Percentiles rank a stretch among this genome's conserved stretches.
phyloP scores from a whole-genome alignment of 2,797 vertebrate genomes.

The Chaetophractus vellerosus region DNA sequence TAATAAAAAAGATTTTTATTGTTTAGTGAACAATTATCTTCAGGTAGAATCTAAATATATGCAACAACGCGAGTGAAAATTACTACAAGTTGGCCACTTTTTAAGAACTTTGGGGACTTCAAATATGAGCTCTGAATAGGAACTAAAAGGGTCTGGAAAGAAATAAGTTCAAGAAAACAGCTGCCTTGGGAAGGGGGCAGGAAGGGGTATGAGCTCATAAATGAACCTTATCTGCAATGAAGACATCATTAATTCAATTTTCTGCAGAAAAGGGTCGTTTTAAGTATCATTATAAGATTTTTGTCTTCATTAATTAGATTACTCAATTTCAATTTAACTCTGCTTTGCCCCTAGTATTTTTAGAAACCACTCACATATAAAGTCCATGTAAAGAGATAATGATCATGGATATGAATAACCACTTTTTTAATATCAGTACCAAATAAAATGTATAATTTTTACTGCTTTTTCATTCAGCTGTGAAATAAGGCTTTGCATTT shows the following conservation, averaged over 20 bases:
- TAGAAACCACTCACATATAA: slow-evolving; percentile 31
- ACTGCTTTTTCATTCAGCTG: background rate
- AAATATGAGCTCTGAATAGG: slow-evolving; percentile 6
- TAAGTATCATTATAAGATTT: background rate
- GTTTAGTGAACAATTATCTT: slow-evolving; percentile 52
- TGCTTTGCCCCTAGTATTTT: slow-evolving; percentile 16
- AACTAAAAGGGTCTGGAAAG: background rate
- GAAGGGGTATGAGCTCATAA: background rate
- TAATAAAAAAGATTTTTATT: slow-evolving; percentile 3
- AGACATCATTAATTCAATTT: slow-evolving; percentile 3
- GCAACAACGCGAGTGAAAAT: slow-evolving; percentile 30
- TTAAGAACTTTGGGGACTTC: background rate
- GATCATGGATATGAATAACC: slow-evolving; percentile 23
- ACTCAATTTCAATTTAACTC: slow-evolving; percentile 53
- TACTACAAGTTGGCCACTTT: background rate
- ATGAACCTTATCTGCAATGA: background rate
- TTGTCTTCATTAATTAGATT: slow-evolving; percentile 39
- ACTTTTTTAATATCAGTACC: slow-evolving; percentile 40
- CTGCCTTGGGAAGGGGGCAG: background rate
- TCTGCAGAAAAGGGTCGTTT: background rate
- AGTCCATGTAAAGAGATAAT: slow-evolving; percentile 20
- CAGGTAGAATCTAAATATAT: slow-evolving; percentile 61
- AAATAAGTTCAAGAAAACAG: slow-evolving; percentile 25
- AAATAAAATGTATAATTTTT: slow-evolving; percentile 46
- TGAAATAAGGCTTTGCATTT: slow-evolving; percentile 15